Percentiles rank a stretch among this genome's conserved stretches.
Evolutionary conservation across 2,888 invertebrate genomes (phyloP).

Genomic region (Lasioglossum leucozonium): DNA sequence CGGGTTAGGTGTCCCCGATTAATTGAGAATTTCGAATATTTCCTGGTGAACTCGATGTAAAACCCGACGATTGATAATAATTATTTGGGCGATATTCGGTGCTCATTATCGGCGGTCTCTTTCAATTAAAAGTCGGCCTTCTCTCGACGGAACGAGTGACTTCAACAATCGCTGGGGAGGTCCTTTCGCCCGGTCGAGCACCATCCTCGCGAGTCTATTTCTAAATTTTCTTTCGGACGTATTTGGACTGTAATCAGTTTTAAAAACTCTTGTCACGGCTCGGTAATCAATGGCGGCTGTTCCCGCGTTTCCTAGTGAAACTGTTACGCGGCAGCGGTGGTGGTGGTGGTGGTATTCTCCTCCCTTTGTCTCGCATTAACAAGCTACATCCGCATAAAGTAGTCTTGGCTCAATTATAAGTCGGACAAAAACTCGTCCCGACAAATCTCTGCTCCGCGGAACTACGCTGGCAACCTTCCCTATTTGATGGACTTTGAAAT

Average conservation of each 20-base stretch:
- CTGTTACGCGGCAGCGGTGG: neutral
- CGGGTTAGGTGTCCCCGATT: accelerated
- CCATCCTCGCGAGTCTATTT: neutral
- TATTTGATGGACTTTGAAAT: constrained; percentile 16
- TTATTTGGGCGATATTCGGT: constrained; percentile 12
- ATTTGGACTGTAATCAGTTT: constrained; percentile 8
- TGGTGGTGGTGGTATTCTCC: no score
- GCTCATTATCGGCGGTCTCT: constrained; percentile 28
- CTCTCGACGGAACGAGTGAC: constrained; percentile 13
- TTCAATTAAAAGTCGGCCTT: constrained; percentile 44
- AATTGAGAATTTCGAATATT: neutral
- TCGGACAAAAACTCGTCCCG: constrained; percentile 9
- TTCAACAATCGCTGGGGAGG: constrained; percentile 23
- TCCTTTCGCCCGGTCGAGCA: neutral
- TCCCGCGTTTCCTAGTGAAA: neutral
- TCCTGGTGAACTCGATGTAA: neutral
- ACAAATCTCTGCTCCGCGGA: neutral
- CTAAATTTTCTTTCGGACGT: neutral
- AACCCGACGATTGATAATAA: constrained; percentile 6
- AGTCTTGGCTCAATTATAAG: constrained; percentile 35
- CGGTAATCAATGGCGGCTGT: constrained; percentile 12
- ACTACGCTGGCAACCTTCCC: neutral
- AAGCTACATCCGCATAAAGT: constrained; percentile 16
- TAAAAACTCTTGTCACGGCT: constrained; percentile 41
- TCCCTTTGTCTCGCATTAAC: constrained; percentile 16